Evolutionary conservation across 2,888 invertebrate species (phyloP), one percentile per base, ranked within the genome.

Genomic region (Abrostola tripartita): DNA sequence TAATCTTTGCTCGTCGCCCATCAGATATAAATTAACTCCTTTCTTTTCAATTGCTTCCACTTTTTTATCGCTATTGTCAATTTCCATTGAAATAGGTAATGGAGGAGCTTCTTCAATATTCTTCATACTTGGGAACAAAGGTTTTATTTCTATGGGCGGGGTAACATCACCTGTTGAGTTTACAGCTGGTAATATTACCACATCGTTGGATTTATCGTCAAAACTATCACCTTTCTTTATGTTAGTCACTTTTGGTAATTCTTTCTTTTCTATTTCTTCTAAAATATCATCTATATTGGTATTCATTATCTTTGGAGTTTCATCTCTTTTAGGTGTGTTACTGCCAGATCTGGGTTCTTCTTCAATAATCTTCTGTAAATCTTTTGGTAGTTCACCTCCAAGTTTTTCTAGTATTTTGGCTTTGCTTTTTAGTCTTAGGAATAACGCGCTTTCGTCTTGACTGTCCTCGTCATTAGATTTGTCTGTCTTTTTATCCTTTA

Each of bases 341-440:
- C 79, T 85, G 7, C 77, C 78, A 0, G 91, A 88, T 11, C 63
- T 77, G 0, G 83, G 81, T 60, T 90, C 90, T 51, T 90, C 91
- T 74, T 88, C 86, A 10, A 95, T 94, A 41, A 95, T 92, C 69
- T 92, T 89, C 74, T 93, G 91, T 7, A 95, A 75, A 24, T 95
- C 95, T 35, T 88, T 88, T 0, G 95, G 95, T 65, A 95, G 77
- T 78, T 95, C 94, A 0, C 95, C 95, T 0, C 95, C 95, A 0
- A 95, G 85, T 74, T 95, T 95, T 81, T 95, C 94, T 62, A 95
- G 81, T 37, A 95, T 74, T 74, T 91, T 92, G 0, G 95, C 95
- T 86, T 95, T 94, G 61, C 93, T 92, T 82, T 93, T 95, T 42
- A 95, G 77, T 78, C 85, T 87, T 64, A 86, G 83, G n/a, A 93